Conservation (phyloP, 2,888 invertebrate genomes). For the Agrilus cyanescens region DNA sequence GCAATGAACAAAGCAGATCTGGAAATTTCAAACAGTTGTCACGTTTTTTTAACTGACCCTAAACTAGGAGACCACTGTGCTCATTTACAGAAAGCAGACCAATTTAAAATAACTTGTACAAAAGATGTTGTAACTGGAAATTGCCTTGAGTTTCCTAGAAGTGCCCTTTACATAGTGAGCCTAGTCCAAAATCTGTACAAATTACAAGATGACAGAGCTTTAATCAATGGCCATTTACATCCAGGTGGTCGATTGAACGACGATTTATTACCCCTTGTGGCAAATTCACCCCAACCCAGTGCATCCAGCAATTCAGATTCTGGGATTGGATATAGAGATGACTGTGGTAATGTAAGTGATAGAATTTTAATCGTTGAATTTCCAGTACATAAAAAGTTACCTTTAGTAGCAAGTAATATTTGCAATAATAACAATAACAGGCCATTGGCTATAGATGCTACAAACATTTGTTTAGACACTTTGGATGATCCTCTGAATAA, state of each 20-base stretch:
- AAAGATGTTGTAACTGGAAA: slow-evolving; percentile 62
- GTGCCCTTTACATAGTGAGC: slow-evolving; percentile 65
- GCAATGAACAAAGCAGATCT: slow-evolving; percentile 32
- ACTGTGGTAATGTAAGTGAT: slow-evolving; percentile 72
- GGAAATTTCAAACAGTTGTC: slow-evolving; percentile 76
- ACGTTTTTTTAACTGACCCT: slow-evolving; percentile 88
- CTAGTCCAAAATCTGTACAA: slow-evolving; percentile 64
- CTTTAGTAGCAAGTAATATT: slow-evolving; percentile 16
- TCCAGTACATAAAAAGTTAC: slow-evolving; percentile 35
- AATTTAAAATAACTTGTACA: slow-evolving; percentile 79
- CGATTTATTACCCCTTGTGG: slow-evolving; percentile 39
- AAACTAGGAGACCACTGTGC: slow-evolving; percentile 70
- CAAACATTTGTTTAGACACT: slow-evolving; percentile 23
- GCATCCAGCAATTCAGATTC: slow-evolving; percentile 91
- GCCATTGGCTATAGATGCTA: slow-evolving; percentile 29
- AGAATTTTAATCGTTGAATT: slow-evolving; percentile 69
- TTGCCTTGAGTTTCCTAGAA: slow-evolving; percentile 84
- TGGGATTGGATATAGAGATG: slow-evolving; percentile 87
- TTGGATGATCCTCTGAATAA: slow-evolving; percentile 24
- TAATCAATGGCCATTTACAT: slow-evolving; percentile 6
- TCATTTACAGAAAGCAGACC: slow-evolving; percentile 68
- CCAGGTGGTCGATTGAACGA: slow-evolving; percentile 28
- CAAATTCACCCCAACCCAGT: slow-evolving; percentile 77
- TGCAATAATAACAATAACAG: slow-evolving; percentile 21
- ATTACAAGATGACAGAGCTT: slow-evolving; percentile 34